Percentiles rank a stretch among this genome's conserved stretches.
Evolutionary conservation across 2,113 vertebrate genomes (phyloP).

Genomic region (Ondatra zibethicus): DNA sequence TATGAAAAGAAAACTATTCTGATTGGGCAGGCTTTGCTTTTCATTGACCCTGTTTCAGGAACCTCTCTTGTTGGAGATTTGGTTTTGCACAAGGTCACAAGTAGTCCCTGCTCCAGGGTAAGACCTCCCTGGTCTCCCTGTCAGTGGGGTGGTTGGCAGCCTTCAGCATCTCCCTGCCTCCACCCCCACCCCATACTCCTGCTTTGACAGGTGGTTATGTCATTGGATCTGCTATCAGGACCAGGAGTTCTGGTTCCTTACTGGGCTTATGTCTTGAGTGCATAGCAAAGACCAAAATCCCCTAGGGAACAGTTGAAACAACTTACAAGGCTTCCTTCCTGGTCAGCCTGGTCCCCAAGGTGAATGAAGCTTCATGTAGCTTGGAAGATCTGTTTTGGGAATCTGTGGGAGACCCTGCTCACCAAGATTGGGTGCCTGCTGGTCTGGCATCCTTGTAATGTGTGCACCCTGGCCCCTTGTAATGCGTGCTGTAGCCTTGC

Average conservation of each 20-base stretch:
- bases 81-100: background rate
- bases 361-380: background rate
- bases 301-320: background rate
- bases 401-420: slow-evolving; percentile 74
- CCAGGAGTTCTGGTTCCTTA: slow-evolving; percentile 27
- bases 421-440: slow-evolving; percentile 74
- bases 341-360: background rate
- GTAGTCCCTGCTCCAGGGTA: background rate
- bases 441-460: slow-evolving; percentile 75
- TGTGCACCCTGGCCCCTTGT: slow-evolving; percentile 87
- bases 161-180: background rate
- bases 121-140: background rate
- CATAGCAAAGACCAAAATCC: background rate
- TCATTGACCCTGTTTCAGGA: background rate
- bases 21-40: background rate
- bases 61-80: background rate
- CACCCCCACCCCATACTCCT: background rate
- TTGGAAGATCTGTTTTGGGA: slow-evolving; percentile 57
- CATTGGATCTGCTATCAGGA: background rate
- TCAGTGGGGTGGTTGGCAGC: background rate
- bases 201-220: background rate
- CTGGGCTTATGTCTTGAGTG: background rate
- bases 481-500: slow-evolving; percentile 83
- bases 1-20: background rate
- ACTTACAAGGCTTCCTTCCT: background rate